Evolutionary conservation across 2,797 vertebrate species (phyloP), one percentile per base, ranked within the genome.

Genomic region (Galago senegalensis): DNA sequence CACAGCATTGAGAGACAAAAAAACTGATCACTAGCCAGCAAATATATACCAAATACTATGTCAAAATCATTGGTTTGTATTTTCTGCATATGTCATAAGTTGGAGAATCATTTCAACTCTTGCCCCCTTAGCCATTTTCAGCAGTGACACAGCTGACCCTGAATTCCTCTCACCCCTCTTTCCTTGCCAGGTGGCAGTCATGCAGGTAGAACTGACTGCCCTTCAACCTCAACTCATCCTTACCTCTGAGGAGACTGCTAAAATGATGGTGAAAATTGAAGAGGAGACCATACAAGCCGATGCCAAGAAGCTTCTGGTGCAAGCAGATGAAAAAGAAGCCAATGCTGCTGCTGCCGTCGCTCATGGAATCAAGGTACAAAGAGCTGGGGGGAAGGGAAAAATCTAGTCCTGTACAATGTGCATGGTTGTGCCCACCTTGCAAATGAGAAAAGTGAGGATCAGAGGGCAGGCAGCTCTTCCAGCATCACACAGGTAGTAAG

Each of bases 211-310:
- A 94, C 98, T 99, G 96, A 99, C 99, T 0, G 99, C 99, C 56
- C 98, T 99, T 90, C 99, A 99, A 92, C 99, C 99, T 43, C 99
- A 99, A 96, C 98, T 99, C 94, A 99, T 99, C 82, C 97, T 97
- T 75, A 99, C 99, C 2, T 99, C 99, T 17, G 98, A 99, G 67
- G 99, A 99, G 98, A 99, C 99, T 0, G 99, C 99, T 4, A 98
- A 98, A 94, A 99, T 99, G 99, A 99, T 99, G 99, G 87, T 99
- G 87, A 99, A 99, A 97, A 99, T 99, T 34, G 99, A 99, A 98
- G 97, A 97, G 23, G 99, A 99, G 97, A 99, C 99, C 0, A 97
- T 92, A 82, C 99, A 99, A 97, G 99, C 99, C 43, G 99, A 99
- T 63, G 99, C 99, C 18, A 99, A 99, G 97, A 99, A 99, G 97